phyloP scores from a whole-genome alignment of 2,113 vertebrate species.

The Ammospiza nelsoni region DNA sequence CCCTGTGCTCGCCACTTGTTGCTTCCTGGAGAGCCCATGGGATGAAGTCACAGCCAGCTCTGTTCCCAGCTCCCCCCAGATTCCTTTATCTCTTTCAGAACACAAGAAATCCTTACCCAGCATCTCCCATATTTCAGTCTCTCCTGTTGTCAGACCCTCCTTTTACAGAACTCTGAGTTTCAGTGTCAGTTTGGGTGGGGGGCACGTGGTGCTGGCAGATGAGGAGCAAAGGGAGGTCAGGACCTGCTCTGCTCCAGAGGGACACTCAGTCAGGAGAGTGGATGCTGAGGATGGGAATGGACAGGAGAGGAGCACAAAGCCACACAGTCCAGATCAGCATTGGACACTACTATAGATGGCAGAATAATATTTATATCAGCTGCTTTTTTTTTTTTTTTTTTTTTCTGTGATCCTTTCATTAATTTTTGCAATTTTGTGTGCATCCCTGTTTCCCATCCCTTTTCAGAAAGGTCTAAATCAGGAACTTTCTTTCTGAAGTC shows the following conservation, averaged over 20 bases:
- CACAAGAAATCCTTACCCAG: accelerated
- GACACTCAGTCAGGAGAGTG: accelerated
- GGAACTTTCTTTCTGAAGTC: background rate
- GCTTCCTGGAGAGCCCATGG: background rate
- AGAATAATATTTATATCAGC: background rate
- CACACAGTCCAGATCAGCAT: background rate
- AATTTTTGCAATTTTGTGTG: background rate
- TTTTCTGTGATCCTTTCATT: background rate
- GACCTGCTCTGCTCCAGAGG: background rate
- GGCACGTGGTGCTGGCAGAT: background rate
- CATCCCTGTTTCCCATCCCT: background rate
- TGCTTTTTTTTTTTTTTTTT: background rate
- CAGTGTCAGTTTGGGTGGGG: background rate
- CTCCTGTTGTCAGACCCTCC: background rate
- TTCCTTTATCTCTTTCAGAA: background rate
- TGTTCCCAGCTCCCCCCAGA: background rate
- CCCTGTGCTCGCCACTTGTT: background rate
- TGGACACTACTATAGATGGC: background rate
- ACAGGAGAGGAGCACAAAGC: background rate
- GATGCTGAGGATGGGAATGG: background rate
- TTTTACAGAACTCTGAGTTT: background rate
- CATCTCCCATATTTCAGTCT: background rate
- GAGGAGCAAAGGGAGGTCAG: background rate
- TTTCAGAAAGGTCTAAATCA: background rate
- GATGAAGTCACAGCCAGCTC: background rate